These are phyloP conservation scores for Gryllus bimaculatus DNA, from an alignment of 1,140 invertebrate genomes.

Conservation along the genomic window DNA sequence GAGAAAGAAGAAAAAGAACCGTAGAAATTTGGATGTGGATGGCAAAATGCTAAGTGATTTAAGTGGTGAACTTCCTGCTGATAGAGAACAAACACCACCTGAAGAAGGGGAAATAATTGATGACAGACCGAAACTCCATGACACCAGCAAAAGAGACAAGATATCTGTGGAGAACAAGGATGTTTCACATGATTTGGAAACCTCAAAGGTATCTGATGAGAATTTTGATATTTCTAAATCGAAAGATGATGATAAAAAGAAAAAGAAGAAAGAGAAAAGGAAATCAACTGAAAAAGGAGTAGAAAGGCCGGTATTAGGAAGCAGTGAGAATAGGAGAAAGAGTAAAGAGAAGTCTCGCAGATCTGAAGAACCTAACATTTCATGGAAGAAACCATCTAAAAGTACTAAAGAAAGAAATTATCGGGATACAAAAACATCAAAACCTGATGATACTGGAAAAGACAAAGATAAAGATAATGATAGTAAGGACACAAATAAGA, in stretches of 20 bases:
- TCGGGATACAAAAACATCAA: slow-evolving; percentile 50
- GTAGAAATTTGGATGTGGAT: slow-evolving; percentile 14
- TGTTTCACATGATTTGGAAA: background rate
- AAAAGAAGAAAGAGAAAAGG: slow-evolving; percentile 45
- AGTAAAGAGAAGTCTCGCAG: slow-evolving; percentile 27
- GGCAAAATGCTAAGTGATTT: slow-evolving; percentile 8
- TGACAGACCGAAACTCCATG: slow-evolving; percentile 29
- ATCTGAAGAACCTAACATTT: slow-evolving; percentile 33
- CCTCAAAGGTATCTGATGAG: slow-evolving; percentile 12
- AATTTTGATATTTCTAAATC: slow-evolving; percentile 20
- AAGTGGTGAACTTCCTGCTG: slow-evolving; percentile 6
- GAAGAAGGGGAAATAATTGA: slow-evolving; percentile 48
- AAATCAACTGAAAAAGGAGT: slow-evolving; percentile 26
- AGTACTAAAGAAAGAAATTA: slow-evolving; percentile 73
- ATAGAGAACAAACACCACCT: slow-evolving; percentile 1
- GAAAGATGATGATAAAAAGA: slow-evolving; percentile 47
- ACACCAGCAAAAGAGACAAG: slow-evolving; percentile 25
- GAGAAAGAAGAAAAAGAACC: slow-evolving; percentile 25
- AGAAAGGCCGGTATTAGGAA: slow-evolving; percentile 28
- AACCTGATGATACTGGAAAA: slow-evolving; percentile 26
- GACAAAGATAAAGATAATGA: slow-evolving; percentile 34
- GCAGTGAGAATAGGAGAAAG: slow-evolving; percentile 35
- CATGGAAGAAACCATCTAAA: slow-evolving; percentile 74
- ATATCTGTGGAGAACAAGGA: slow-evolving; percentile 33
- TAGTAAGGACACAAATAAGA: slow-evolving; percentile 31